Base-by-base conservation (phyloP, 2,888 invertebrate species). In the Ferdinandea cuprea region DNA sequence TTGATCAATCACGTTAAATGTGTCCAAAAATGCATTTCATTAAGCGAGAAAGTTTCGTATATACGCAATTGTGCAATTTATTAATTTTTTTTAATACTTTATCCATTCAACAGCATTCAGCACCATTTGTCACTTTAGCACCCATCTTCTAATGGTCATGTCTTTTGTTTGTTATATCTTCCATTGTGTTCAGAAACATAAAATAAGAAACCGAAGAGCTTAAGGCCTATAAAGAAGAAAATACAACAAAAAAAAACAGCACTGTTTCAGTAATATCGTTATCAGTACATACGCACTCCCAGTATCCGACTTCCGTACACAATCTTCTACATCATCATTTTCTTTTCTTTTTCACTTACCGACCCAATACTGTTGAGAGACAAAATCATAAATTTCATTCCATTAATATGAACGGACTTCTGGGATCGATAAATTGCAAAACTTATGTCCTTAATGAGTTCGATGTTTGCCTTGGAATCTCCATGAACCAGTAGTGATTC, bases 371-470 rank as follows among this genome's bases (percentile, higher is more conserved):
- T 72, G 54, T 66, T 71, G 11, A 52, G 77, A 17, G 81, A 83
- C 66, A 83, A 72, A 48, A 72, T 68, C 59, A 78, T 48, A 44
- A 83, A 83, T 63, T 73, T 72, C 83, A 83, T 78, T 44, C 83
- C 78, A 63, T 78, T 73, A 25, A 78, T 35, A 63, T 78, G 83
- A 58, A 83, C 78, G 17, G 83, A 72, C 71, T 83, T 73, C 32
- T 73, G 78, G 46, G 78, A 78, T 63, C 83, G 68, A 83, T 83
- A 83, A 66, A 83, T 78, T 48, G 72, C 78, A 68, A 83, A 83
- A 58, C 66, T 73, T 58, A 83, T 73, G 73, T 78, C 78, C 56
- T 63, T 83, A 42, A 83, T 78, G 52, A 83, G 78, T 68, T 54
- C 9, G 21, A 44, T n/a, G 7, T 83, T 83, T 13, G 72, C 42